These are phyloP conservation scores for Poeciliopsis paucimaculata DNA, from an alignment of 2,797 vertebrate genomes.

Conservation along the genomic window DNA sequence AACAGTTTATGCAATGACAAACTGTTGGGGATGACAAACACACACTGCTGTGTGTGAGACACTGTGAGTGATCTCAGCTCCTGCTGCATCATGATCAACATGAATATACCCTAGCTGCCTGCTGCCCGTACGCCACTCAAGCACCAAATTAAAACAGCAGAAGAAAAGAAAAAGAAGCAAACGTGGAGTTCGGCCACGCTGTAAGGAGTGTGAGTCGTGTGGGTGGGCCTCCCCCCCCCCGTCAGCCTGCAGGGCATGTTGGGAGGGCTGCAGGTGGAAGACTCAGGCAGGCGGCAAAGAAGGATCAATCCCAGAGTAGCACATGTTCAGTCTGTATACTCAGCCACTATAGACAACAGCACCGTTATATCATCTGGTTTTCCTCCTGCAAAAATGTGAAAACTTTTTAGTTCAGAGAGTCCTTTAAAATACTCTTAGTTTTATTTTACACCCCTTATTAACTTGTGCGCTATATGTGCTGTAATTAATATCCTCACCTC, in stretches of 20 bases:
- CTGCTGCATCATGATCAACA: conserved; percentile 55
- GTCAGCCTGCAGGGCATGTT: conserved; percentile 52
- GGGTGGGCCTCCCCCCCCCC: conserved; percentile 28
- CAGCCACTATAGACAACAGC: conserved; percentile 97
- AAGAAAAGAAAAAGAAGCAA: conserved; percentile 42
- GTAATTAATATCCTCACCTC: conserved; percentile 83
- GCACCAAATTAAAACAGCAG: conserved; percentile 49
- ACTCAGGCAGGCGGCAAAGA: conserved; percentile 54
- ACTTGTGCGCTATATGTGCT: background rate
- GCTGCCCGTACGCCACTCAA: conserved; percentile 30
- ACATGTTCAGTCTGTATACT: conserved; percentile 92
- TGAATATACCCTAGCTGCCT: conserved; percentile 49
- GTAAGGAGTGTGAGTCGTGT: conserved; percentile 45
- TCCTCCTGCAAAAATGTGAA: conserved; percentile 82
- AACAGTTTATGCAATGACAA: conserved; percentile 14
- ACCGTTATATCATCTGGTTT: conserved; percentile 99
- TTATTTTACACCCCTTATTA: background rate
- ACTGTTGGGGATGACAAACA: too few species aligned
- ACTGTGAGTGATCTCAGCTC: background rate
- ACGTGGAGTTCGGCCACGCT: conserved; percentile 20
- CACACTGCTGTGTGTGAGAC: background rate
- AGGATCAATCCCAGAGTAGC: conserved; percentile 37
- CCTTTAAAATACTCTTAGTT: background rate
- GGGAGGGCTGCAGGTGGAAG: conserved; percentile 64
- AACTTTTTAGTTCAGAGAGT: background rate